Conservation (phyloP, 2,797 vertebrate genomes). For the Oreortyx pictus region DNA sequence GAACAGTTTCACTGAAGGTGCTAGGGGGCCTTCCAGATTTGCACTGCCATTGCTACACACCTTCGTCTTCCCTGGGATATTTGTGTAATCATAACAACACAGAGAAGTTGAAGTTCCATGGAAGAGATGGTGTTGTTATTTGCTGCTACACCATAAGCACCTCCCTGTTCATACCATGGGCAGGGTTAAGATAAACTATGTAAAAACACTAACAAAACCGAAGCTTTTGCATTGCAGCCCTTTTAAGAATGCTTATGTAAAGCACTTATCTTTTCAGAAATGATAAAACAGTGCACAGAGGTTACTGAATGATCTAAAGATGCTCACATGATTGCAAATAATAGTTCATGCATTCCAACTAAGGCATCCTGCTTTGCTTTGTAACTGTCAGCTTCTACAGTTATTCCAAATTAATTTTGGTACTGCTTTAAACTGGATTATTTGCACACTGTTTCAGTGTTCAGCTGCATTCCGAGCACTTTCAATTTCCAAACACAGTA, state of each 20-base stretch:
- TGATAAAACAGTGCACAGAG: background rate
- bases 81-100: background rate
- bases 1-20: background rate
- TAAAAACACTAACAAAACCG: background rate
- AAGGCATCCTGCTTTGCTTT: background rate
- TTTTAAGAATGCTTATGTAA: background rate
- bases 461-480: background rate
- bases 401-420: background rate
- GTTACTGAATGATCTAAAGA: background rate
- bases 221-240: background rate
- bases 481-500: background rate
- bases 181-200: background rate
- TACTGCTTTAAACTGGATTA: background rate
- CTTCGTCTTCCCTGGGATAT: background rate
- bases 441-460: background rate
- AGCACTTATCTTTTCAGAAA: background rate
- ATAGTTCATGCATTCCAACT: background rate
- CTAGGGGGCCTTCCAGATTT: background rate
- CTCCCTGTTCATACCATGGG: background rate
- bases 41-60: background rate
- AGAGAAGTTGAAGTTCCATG: background rate
- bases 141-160: background rate
- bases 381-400: conserved; percentile 1
- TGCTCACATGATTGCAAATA: background rate
- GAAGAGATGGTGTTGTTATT: background rate